phyloP scores from a whole-genome alignment of 2,113 vertebrate species.

The Calonectris borealis region DNA sequence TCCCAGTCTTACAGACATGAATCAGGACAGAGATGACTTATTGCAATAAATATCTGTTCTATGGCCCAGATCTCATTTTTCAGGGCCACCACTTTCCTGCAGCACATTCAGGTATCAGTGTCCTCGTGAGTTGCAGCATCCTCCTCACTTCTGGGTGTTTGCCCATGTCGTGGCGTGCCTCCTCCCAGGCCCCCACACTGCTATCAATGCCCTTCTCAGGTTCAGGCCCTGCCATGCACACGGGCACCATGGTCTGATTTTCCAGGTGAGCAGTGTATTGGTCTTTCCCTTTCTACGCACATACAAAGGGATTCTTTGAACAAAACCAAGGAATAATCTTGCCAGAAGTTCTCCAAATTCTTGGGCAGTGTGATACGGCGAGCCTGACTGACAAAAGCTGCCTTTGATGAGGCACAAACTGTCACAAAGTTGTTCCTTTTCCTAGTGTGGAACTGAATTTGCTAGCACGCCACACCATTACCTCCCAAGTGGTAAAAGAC shows the following conservation, averaged over 20 bases:
- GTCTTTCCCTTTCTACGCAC: neutral
- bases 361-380: neutral
- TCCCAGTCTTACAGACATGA: neutral
- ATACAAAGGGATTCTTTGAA: neutral
- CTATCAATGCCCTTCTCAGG: neutral
- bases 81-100: neutral
- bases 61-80: neutral
- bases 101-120: neutral
- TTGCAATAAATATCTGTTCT: neutral
- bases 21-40: neutral
- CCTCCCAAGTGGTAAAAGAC: neutral
- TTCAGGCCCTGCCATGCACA: neutral
- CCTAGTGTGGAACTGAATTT: neutral
- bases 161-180: accelerated
- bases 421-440: neutral
- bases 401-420: neutral
- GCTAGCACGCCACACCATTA: neutral
- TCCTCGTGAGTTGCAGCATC: accelerated
- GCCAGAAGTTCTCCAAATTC: neutral
- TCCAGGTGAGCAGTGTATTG: neutral
- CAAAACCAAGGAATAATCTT: neutral
- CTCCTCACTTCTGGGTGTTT: neutral
- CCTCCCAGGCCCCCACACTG: neutral
- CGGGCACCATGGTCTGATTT: neutral
- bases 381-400: neutral